A percentile compares a stretch with the other conserved stretches of the same genome.
Evolutionary conservation across 2,113 vertebrate genomes (phyloP).

Genomic region (Ptychochromis oligacanthus): DNA sequence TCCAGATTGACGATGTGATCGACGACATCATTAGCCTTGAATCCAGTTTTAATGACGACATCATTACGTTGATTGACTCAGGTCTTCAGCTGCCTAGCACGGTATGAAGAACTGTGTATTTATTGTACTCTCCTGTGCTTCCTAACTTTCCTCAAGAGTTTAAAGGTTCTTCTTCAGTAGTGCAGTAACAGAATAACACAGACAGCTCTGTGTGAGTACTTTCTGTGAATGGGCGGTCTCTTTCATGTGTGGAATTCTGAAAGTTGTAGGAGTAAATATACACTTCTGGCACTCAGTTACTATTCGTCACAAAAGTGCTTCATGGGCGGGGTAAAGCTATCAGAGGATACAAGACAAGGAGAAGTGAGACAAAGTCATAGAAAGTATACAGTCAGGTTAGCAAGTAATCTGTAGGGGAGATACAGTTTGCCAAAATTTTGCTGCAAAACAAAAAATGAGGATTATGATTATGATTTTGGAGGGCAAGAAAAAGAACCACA

Average conservation of each 20-base stretch:
- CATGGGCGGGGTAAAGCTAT: slow-evolving; percentile 55
- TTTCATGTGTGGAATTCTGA: slow-evolving; percentile 60
- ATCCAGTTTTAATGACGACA: slow-evolving; percentile 93
- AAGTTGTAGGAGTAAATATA: slow-evolving; percentile 64
- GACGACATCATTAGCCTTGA: slow-evolving; percentile 94
- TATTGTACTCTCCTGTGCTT: slow-evolving; percentile 7
- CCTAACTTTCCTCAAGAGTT: not conserved
- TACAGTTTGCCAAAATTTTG: slow-evolving; percentile 5
- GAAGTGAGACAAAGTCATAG: slow-evolving; percentile 34
- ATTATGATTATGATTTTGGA: slow-evolving; percentile 77
- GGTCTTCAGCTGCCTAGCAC: slow-evolving; percentile 88
- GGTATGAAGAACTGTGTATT: slow-evolving; percentile 71
- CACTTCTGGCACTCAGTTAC: slow-evolving; percentile 68
- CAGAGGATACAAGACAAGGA: slow-evolving; percentile 31
- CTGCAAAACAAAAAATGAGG: slow-evolving; percentile 60
- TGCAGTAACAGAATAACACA: not conserved
- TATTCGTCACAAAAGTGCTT: slow-evolving; percentile 60
- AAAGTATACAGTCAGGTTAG: slow-evolving; percentile 2
- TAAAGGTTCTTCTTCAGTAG: not conserved
- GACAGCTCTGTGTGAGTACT: not conserved
- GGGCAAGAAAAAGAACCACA: slow-evolving; percentile 68
- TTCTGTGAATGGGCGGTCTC: slow-evolving; percentile 34
- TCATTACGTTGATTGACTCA: slow-evolving; percentile 86
- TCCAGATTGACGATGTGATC: slow-evolving; percentile 91
- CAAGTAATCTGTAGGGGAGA: not conserved